Evolutionary conservation across 2,113 vertebrate species (phyloP).

Genomic region (Clupea harengus): DNA sequence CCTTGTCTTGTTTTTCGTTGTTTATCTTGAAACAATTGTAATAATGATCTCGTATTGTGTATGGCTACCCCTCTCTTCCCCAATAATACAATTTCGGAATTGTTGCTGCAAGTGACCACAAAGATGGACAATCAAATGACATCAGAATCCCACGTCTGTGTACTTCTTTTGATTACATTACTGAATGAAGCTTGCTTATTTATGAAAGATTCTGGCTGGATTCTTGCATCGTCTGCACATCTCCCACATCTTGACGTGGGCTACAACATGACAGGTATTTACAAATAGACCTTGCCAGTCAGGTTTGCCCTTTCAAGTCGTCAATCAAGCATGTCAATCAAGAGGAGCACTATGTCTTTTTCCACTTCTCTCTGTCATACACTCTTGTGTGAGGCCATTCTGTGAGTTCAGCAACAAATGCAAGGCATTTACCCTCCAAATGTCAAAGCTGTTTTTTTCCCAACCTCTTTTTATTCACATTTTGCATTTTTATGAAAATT

Average conservation of each 20-base stretch:
- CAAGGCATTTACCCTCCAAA: background rate
- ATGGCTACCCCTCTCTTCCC: background rate
- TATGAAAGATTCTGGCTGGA: background rate
- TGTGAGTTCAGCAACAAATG: background rate
- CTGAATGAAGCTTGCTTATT: background rate
- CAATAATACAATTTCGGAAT: background rate
- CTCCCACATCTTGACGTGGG: background rate
- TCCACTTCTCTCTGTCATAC: background rate
- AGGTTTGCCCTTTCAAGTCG: background rate
- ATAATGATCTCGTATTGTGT: background rate
- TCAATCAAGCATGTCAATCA: background rate
- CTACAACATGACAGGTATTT: background rate
- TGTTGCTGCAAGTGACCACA: background rate
- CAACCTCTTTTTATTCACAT: background rate
- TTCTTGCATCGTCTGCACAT: background rate
- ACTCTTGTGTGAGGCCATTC: background rate
- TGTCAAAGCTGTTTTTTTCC: background rate
- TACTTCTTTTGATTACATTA: background rate
- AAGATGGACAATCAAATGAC: background rate
- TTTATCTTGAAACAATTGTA: conserved; percentile 43
- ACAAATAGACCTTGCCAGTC: background rate
- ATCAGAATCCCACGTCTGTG: background rate
- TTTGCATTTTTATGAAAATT: background rate
- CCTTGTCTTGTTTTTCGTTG: conserved; percentile 42
- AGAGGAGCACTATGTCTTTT: background rate